Conservation (phyloP, 2,888 invertebrate genomes). For the Dilophus febrilis region DNA sequence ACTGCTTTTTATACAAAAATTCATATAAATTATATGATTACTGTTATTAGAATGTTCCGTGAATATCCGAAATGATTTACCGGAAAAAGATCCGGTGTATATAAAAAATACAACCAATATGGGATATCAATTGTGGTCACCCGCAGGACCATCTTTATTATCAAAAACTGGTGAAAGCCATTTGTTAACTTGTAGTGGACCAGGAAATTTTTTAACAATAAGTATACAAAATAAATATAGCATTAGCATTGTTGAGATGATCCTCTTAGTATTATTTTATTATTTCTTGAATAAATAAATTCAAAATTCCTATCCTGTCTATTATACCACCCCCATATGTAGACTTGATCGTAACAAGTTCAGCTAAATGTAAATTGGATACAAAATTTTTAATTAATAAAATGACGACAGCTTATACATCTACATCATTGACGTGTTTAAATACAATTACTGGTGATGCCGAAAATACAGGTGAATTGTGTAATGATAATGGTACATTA, state of each 20-base stretch:
- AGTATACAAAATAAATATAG: no score
- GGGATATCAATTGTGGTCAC: neutral
- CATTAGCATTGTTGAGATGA: no score
- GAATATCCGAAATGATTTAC: neutral
- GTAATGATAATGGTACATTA: conserved; percentile 4
- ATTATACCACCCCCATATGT: no score
- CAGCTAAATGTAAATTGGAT: no score
- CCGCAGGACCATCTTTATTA: neutral
- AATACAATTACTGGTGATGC: neutral
- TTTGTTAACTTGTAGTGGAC: conserved; percentile 1
- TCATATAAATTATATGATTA: no score
- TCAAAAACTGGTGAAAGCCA: neutral
- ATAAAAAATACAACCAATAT: neutral
- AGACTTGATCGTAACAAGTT: no score
- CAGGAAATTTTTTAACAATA: neutral
- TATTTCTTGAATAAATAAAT: no score
- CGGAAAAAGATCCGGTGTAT: neutral
- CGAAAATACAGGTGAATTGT: conserved; percentile 2
- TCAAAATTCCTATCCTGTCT: no score
- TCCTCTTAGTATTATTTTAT: no score
- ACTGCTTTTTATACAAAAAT: no score
- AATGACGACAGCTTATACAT: neutral
- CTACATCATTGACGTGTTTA: neutral
- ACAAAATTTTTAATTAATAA: no score
- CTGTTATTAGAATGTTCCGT: neutral